Conservation (phyloP, 53 echinoderm and acorn worm genomes). For the Patiria pectinifera region DNA sequence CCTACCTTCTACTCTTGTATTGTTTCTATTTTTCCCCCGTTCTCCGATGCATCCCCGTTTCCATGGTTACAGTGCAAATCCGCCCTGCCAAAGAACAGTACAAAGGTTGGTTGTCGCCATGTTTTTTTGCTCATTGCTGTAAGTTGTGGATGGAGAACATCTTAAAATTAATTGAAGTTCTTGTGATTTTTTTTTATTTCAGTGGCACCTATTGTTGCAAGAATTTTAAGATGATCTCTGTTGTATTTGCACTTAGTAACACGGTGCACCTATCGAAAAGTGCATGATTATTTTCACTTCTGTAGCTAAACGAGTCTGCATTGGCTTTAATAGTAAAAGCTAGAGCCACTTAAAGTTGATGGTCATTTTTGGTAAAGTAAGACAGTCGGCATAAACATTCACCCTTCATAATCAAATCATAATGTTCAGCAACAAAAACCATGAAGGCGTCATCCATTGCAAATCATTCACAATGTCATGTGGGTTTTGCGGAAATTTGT, state of each 20-base stretch:
- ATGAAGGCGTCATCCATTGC: neutral
- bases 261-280: neutral
- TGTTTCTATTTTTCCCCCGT: constrained; percentile 27
- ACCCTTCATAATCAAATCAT: neutral
- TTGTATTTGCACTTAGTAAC: neutral
- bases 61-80: constrained; percentile 76
- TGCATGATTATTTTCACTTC: neutral
- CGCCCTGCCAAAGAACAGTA: constrained; percentile 87
- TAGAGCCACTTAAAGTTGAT: neutral
- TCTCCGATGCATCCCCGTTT: neutral
- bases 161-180: constrained; percentile 13
- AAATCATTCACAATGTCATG: neutral
- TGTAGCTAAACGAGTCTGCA: neutral
- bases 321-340: neutral
- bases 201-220: neutral
- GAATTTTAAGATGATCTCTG: neutral
- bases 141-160: neutral
- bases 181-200: neutral
- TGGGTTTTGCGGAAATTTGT: too few species aligned
- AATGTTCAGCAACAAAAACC: neutral
- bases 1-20: constrained; percentile 34
- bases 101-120: constrained; percentile 88
- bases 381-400: neutral
- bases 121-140: constrained; percentile 22
- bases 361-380: neutral